Conservation (phyloP, 2,797 vertebrate genomes). For the Leptoclinus maculatus region DNA sequence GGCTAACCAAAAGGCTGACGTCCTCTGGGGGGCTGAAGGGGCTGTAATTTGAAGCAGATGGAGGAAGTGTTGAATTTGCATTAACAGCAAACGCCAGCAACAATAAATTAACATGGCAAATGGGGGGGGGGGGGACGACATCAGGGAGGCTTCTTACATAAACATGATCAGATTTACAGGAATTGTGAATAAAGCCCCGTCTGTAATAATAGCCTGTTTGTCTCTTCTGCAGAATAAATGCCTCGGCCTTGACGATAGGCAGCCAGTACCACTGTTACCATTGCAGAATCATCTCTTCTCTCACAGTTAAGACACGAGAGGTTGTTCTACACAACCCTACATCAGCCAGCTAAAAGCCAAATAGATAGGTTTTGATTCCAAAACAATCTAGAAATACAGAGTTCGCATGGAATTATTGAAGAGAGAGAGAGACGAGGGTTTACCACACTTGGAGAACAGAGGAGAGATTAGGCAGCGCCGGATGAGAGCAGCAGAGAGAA, state of each 20-base stretch:
- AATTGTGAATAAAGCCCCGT: conserved; percentile 18
- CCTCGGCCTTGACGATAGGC: background rate
- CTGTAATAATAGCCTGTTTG: conserved; percentile 3
- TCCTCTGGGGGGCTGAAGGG: conserved; percentile 1
- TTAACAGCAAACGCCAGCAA: conserved; percentile 18
- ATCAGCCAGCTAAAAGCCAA: conserved; percentile 20
- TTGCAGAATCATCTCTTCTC: conserved; percentile 6
- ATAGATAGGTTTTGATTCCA: conserved; percentile 32
- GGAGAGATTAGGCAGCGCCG: conserved; percentile 15
- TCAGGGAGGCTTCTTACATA: conserved; percentile 16
- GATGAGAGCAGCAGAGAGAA: conserved; percentile 18
- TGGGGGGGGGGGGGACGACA: background rate
- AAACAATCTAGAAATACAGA: conserved; percentile 19
- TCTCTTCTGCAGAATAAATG: conserved; percentile 7
- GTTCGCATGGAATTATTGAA: conserved; percentile 19
- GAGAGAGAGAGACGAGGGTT: conserved; percentile 10
- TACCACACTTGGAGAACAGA: conserved; percentile 9
- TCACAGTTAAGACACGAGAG: background rate
- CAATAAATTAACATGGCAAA: conserved; percentile 18
- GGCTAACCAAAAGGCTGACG: background rate
- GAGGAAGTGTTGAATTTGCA: conserved; percentile 34
- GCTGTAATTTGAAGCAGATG: conserved; percentile 26
- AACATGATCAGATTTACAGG: conserved; percentile 24
- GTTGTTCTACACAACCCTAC: conserved; percentile 5
- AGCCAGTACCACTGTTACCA: background rate